These are phyloP conservation scores for Spodoptera picta DNA, from an alignment of 2,888 invertebrate genomes.

Conservation along the genomic window DNA sequence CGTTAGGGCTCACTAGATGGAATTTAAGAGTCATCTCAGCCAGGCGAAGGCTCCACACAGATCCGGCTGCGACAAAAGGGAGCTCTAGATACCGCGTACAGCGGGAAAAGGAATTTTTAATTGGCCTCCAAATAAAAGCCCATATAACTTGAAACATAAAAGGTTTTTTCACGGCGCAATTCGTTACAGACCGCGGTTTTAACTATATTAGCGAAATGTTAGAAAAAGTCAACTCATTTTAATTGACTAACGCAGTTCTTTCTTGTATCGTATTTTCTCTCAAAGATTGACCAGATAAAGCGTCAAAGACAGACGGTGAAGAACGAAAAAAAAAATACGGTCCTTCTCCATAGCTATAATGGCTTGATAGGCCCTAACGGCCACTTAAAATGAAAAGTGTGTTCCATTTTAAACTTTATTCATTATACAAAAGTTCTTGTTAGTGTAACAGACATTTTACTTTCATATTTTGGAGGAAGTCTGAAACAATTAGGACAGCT, in stretches of 20 bases:
- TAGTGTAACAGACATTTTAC: conserved; percentile 73
- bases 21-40: conserved; percentile 79
- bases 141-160: conserved; percentile 72
- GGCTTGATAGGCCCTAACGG: conserved; percentile 73
- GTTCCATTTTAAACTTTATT: conserved; percentile 75
- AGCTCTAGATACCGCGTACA: conserved; percentile 71
- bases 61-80: conserved; percentile 79
- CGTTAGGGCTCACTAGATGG: conserved; percentile 77
- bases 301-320: conserved; percentile 54
- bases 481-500: conserved; percentile 66
- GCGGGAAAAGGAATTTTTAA: conserved; percentile 81
- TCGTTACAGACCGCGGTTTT: conserved; percentile 60
- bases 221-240: conserved; percentile 55
- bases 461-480: conserved; percentile 69
- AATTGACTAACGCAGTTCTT: conserved; percentile 54
- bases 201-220: conserved; percentile 61
- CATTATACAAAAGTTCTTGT: conserved; percentile 71
- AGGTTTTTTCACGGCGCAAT: conserved; percentile 63
- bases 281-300: conserved; percentile 58
- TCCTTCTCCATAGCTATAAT: conserved; percentile 64
- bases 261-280: conserved; percentile 58
- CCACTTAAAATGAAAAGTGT: conserved; percentile 75
- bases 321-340: conserved; percentile 52
- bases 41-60: conserved; percentile 68
- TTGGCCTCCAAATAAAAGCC: conserved; percentile 81